Evolutionary conservation across 2,113 vertebrate species (phyloP), one percentile per base, ranked within the genome.

Genomic region (Recurvirostra avosetta): DNA sequence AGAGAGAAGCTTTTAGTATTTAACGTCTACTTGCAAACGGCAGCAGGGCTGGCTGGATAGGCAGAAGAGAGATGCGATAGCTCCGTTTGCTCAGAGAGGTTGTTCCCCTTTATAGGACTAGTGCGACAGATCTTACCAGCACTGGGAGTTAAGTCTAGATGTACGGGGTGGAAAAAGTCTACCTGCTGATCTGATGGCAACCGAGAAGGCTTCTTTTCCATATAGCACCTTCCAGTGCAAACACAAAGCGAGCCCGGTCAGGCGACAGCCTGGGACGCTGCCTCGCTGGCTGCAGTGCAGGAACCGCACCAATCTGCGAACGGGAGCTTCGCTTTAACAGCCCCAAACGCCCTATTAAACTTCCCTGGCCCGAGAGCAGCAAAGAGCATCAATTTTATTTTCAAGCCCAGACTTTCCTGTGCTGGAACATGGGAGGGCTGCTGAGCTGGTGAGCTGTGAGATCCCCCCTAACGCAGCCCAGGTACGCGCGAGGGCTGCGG

Each of bases 41-140:
- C 88, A 94, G 67, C 86, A 83, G 61, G 88, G 74, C 88, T 40
- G 83, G 61, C 22, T 6, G 59, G 82, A 58, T n/a, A 72, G 75
- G 76, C 86, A 73, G 59, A 70, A 68, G 67, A 84, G 49, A 0
- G 0, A 81, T 41, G 82, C 72, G 43, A 14, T 53, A 40, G 3
- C 82, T 73, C 81, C 5, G 10, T 73, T 80, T 83, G 76, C 77
- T 91, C 47, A 30, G 27, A 70, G 86, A 63, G 56, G 30, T 71
- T 63, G 78, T 73, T 82, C 34, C 36, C 36, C 38, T 83, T n/a
- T 47, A 56, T 0, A 89, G 72, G 59, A 79, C 66, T 19, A 81
- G 52, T 20, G 32, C 0, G 1, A 88, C 62, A 61, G 73, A 26
- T 40, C 66, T 89, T 40, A 80, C 58, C 82, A 63, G 36, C n/a